Evolutionary conservation across 92 coral and sea anemone species (phyloP).

Genomic region (Siderastrea radians): DNA sequence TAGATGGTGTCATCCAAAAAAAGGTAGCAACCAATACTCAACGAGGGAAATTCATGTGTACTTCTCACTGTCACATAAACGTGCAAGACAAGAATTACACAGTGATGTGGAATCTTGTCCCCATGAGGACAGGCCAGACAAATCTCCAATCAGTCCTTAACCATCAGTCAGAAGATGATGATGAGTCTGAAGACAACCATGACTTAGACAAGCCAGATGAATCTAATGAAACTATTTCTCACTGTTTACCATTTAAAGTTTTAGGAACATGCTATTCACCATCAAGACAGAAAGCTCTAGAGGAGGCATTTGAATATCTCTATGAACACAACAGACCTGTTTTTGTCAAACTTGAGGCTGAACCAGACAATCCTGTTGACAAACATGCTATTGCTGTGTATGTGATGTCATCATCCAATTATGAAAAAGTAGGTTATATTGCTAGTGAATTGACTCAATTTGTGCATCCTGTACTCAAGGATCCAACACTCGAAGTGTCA

Average conservation of each 20-base stretch:
- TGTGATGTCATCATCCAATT: conserved; percentile 22
- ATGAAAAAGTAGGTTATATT: conserved; percentile 68
- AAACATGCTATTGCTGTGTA: conserved; percentile 69
- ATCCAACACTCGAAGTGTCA: conserved; percentile 44
- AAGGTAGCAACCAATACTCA: no score
- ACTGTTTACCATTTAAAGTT: conserved; percentile 68
- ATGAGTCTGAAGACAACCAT: no score
- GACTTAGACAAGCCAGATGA: no score
- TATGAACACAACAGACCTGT: conserved; percentile 77
- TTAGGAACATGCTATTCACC: conserved; percentile 66
- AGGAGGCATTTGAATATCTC: conserved; percentile 53
- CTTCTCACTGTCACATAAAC: no score
- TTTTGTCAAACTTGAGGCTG: conserved; percentile 64
- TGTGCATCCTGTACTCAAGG: conserved; percentile 46
- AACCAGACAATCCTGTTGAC: conserved; percentile 66
- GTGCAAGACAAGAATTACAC: no score
- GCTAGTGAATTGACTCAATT: conserved; percentile 55
- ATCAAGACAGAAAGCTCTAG: conserved; percentile 50
- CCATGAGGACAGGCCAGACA: no score
- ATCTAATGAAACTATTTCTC: background rate
- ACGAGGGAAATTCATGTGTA: no score
- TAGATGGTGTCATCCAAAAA: no score
- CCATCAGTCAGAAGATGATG: conserved; percentile 17
- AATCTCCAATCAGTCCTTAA: background rate
- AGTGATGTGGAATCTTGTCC: no score